phyloP scores from a whole-genome alignment of 2,113 vertebrate species.

The Albula goreensis region DNA sequence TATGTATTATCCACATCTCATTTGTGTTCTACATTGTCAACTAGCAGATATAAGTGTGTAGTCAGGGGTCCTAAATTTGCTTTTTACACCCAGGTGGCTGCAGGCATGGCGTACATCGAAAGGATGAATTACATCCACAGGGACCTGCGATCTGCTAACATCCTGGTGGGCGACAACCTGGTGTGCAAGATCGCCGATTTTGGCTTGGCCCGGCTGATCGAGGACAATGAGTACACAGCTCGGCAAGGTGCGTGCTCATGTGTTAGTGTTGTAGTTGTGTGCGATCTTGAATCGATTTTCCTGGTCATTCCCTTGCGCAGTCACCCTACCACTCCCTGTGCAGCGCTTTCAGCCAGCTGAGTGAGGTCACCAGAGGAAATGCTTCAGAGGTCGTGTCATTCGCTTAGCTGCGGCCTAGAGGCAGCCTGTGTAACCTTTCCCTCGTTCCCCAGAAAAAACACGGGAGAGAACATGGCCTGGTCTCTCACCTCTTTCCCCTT shows the following conservation, averaged over 20 bases:
- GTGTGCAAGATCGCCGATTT: conserved; percentile 98
- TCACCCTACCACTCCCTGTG: background rate
- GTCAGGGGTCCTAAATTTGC: background rate
- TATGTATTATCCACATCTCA: too few relatives aligned
- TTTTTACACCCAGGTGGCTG: conserved; percentile 75
- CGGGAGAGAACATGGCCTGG: background rate
- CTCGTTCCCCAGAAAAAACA: background rate
- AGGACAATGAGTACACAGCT: conserved; percentile 97
- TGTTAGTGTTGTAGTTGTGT: too few relatives aligned
- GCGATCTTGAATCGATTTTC: background rate
- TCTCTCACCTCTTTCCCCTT: background rate
- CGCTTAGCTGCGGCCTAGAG: too few relatives aligned
- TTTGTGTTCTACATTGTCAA: too few relatives aligned
- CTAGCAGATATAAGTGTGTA: too few relatives aligned
- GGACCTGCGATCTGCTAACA: conserved; percentile 93
- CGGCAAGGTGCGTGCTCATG: conserved; percentile 80
- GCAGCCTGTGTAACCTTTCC: background rate
- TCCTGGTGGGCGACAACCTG: conserved; percentile 90
- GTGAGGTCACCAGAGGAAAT: conserved; percentile 36
- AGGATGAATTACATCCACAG: conserved; percentile 98
- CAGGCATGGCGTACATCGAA: conserved; percentile 97
- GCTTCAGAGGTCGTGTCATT: conserved; percentile 8
- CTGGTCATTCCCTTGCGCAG: background rate
- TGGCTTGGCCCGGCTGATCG: conserved; percentile 90
- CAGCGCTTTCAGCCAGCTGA: background rate